These are phyloP conservation scores for Drosophila nr. medialis DNA, from an alignment of 2,888 invertebrate species.

Conservation along the genomic window DNA sequence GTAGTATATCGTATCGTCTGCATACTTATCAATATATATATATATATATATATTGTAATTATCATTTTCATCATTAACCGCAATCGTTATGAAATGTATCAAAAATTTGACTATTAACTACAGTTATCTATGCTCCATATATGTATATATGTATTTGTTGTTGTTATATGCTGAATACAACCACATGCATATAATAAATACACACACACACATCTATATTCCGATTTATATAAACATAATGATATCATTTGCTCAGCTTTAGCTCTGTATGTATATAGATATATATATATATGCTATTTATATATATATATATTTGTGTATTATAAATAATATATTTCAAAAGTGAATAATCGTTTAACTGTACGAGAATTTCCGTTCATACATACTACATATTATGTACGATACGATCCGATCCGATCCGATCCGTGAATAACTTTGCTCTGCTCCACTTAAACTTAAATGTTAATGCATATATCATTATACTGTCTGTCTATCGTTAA, in stretches of 20 bases:
- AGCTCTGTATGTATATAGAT: constrained; percentile 34
- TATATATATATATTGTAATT: constrained; percentile 22
- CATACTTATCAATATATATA: constrained; percentile 36
- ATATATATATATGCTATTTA: neutral
- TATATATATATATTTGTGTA: constrained; percentile 14
- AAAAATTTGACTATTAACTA: constrained; percentile 77
- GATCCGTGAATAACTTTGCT: constrained; percentile 30
- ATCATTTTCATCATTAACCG: constrained; percentile 27
- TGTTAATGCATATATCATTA: constrained; percentile 49
- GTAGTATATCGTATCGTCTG: constrained; percentile 47
- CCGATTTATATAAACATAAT: constrained; percentile 71
- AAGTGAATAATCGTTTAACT: constrained; percentile 53
- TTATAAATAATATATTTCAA: constrained; percentile 52
- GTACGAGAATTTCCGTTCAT: constrained; percentile 47
- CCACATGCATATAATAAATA: constrained; percentile 16
- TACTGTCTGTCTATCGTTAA: constrained; percentile 42
- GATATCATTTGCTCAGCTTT: constrained; percentile 72
- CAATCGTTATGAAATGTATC: constrained; percentile 71
- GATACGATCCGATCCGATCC: constrained; percentile 35
- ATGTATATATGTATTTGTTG: constrained; percentile 40
- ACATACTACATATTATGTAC: constrained; percentile 45
- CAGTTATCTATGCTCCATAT: constrained; percentile 61
- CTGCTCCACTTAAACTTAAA: constrained; percentile 31
- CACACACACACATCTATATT: constrained; percentile 30
- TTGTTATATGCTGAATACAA: constrained; percentile 19